Base-by-base conservation (phyloP, 2,888 invertebrate genomes). In the Acronicta psi region DNA sequence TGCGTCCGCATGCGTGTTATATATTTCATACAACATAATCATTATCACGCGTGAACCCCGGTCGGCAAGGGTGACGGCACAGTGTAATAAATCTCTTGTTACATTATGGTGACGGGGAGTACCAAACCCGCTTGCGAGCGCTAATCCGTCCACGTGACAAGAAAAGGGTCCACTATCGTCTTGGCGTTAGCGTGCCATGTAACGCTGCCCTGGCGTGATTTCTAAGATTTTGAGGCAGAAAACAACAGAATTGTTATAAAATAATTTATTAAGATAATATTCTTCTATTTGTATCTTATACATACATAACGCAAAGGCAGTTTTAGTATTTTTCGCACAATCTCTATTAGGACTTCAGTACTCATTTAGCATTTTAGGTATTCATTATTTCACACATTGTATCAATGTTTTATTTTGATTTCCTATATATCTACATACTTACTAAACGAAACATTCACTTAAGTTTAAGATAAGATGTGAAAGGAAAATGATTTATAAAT, bases 211-310 rank as follows among this genome's bases (percentile, higher is more conserved):
- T n/a, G n/a, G n/a, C n/a, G n/a, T n/a, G n/a, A n/a, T n/a, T n/a
- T n/a, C n/a, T n/a, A n/a, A n/a, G n/a, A 7, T 29, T 29, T 29
- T 29, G 2, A 11, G 11, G 5, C 23, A 20, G 34, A 50, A n/a
- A 52, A 41, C 1, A 46, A 5, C 9, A 10, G 29, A 10, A n/a
- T 20, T 43, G 38, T 55, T 77, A 66, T 69, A 73, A 74, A 74
- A 72, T 75, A 69, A 64, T 74, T 67, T 75, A 77, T 74, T 77
- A 44, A 57, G 38, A 57, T 66, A 66, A 64, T 53, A 61, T 62
- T 8, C 45, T 64, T 61, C 42, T 72, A 71, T 34, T 43, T 64
- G 29, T 59, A 53, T n/a, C n/a, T n/a, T n/a, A n/a, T 55, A 69
- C 58, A 71, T 57, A 64, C 60, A 53, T 62, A 38, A 57, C 42